Conservation (phyloP, 2,113 vertebrate species). For the Amazona vittata region DNA sequence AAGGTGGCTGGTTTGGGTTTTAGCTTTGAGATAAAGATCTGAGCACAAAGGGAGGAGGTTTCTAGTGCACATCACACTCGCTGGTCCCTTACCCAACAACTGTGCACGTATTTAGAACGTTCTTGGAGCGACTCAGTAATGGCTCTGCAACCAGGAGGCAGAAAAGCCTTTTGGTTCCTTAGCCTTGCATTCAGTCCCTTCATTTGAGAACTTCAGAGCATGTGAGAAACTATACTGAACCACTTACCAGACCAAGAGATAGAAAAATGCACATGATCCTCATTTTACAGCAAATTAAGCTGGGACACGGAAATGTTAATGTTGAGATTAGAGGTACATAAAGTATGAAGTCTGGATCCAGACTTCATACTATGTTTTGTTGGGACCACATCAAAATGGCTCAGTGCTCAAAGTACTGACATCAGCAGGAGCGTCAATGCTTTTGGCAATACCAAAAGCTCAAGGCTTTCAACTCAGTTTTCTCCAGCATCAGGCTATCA, state of each 20-base stretch:
- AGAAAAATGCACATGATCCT: neutral
- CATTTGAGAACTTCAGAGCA: neutral
- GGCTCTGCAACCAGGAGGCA: neutral
- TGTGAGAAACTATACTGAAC: neutral
- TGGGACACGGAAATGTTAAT: slow-evolving; percentile 18
- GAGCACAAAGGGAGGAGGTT: neutral
- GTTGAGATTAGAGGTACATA: slow-evolving; percentile 48
- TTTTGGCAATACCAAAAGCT: slow-evolving; percentile 10
- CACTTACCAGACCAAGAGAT: neutral
- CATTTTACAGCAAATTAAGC: slow-evolving; percentile 14
- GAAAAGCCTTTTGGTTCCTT: neutral
- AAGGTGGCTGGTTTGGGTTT: neutral
- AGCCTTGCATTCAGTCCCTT: neutral
- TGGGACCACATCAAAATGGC: slow-evolving; percentile 54
- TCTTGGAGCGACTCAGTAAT: neutral
- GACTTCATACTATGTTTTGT: slow-evolving; percentile 51
- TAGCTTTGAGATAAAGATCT: neutral
- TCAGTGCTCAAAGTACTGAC: neutral
- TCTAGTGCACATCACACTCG: neutral
- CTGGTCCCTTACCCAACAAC: neutral
- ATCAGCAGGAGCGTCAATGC: neutral
- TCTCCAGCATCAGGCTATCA: neutral
- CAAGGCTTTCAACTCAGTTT: neutral
- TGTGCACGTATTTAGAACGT: accelerated
- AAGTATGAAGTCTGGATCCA: slow-evolving; percentile 28